Conservation (phyloP, 2,888 invertebrate species). For the Lissocephala sabroskyi region DNA sequence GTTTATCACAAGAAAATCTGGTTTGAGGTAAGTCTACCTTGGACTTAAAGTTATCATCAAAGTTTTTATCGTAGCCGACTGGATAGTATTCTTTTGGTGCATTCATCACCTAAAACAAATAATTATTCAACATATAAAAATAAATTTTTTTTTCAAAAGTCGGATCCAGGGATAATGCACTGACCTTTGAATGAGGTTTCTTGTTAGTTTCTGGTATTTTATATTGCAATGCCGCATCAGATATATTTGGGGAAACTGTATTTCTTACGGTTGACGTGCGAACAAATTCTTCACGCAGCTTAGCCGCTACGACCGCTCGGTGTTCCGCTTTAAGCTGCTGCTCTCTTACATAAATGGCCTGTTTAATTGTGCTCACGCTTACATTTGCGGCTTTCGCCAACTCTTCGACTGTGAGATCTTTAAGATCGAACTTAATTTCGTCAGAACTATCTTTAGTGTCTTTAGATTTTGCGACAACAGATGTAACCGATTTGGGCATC, state of each 20-base stretch:
- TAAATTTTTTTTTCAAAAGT: too few relatives aligned
- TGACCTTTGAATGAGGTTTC: too few relatives aligned
- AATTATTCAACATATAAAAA: background rate
- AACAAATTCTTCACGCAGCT: slow-evolving; percentile 67
- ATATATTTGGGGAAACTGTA: too few relatives aligned
- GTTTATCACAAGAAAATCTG: slow-evolving; percentile 88
- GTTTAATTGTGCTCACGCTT: slow-evolving; percentile 83
- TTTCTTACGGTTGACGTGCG: slow-evolving; percentile 73
- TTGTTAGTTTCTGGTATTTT: too few relatives aligned
- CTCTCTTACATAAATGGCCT: slow-evolving; percentile 81
- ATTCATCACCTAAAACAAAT: slow-evolving; percentile 82
- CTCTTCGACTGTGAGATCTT: slow-evolving; percentile 73
- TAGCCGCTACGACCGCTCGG: slow-evolving; percentile 61
- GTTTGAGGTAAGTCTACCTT: slow-evolving; percentile 89
- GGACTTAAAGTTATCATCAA: slow-evolving; percentile 89
- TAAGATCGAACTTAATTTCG: slow-evolving; percentile 67
- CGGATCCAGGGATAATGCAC: too few relatives aligned
- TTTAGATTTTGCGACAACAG: slow-evolving; percentile 49
- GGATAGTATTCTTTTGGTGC: slow-evolving; percentile 92
- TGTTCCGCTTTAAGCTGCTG: slow-evolving; percentile 79
- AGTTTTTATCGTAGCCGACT: slow-evolving; percentile 89
- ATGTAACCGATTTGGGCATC: slow-evolving; percentile 74
- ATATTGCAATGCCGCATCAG: too few relatives aligned
- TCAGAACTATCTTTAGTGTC: slow-evolving; percentile 32
- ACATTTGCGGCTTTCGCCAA: slow-evolving; percentile 83